Evolutionary conservation across 2,888 invertebrate species (phyloP).

Genomic region (Ecdyonurus torrentis): DNA sequence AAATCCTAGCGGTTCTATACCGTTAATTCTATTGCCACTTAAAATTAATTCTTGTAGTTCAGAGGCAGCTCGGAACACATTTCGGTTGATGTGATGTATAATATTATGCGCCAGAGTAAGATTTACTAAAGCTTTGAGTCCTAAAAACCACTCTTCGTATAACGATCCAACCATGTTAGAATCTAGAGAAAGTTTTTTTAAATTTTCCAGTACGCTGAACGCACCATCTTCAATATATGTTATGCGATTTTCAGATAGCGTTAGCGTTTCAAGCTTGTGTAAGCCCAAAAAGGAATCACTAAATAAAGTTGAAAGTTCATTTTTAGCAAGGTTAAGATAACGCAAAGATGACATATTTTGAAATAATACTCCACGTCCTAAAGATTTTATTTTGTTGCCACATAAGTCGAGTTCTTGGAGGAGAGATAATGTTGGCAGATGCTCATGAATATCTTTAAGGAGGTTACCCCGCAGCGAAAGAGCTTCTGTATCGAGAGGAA

Average conservation of each 20-base stretch:
- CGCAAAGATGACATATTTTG: constrained; percentile 21
- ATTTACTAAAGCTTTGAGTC: constrained; percentile 20
- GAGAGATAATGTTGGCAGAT: constrained; percentile 19
- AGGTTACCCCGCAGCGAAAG: constrained; percentile 21
- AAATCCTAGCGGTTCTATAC: constrained; percentile 21
- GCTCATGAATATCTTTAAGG: constrained; percentile 19
- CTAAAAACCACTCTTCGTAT: constrained; percentile 25
- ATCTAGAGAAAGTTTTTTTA: constrained; percentile 21
- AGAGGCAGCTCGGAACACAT: constrained; percentile 19
- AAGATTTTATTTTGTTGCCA: constrained; percentile 21
- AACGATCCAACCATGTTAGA: constrained; percentile 23
- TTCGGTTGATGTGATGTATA: constrained; percentile 19
- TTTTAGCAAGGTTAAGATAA: constrained; percentile 23
- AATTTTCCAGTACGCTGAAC: constrained; percentile 22
- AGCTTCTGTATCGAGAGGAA: constrained; percentile 22
- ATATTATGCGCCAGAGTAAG: constrained; percentile 23
- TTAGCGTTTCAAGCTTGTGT: constrained; percentile 19
- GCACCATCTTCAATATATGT: constrained; percentile 23
- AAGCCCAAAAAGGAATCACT: constrained; percentile 24
- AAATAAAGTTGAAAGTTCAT: constrained; percentile 22
- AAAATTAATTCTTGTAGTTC: constrained; percentile 19
- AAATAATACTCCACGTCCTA: constrained; percentile 23
- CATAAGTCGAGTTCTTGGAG: constrained; percentile 24
- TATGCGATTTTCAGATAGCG: constrained; percentile 23
- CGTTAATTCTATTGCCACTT: constrained; percentile 20